Conservation (phyloP, 1,140 invertebrate species). For the Archegozetes longisetosus region DNA sequence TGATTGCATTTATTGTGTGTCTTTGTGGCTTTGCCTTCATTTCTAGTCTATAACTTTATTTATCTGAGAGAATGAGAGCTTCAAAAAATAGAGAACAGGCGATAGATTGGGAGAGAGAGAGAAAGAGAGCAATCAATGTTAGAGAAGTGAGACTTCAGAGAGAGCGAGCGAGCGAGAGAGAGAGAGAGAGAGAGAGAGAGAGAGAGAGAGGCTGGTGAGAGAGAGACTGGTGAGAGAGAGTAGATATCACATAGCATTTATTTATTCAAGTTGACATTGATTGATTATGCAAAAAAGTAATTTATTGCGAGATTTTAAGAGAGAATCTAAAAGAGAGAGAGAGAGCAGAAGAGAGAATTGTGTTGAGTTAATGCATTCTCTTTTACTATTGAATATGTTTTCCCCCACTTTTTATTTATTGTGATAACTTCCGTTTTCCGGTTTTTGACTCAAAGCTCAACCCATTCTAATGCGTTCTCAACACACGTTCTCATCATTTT, state of each 20-base stretch:
- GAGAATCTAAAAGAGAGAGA: not conserved
- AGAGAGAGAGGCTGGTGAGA: too few species aligned
- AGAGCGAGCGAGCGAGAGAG: not conserved
- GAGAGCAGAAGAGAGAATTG: too few species aligned
- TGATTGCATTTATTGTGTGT: not conserved
- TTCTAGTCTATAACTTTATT: not conserved
- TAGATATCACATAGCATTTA: constrained; percentile 8
- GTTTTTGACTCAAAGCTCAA: not conserved
- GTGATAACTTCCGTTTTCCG: not conserved
- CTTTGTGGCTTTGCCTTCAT: not conserved
- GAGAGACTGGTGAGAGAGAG: not conserved
- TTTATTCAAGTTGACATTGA: constrained; percentile 13
- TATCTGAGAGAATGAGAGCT: not conserved
- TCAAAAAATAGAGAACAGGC: not conserved
- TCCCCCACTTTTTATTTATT: not conserved
- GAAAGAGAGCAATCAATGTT: constrained; percentile 3
- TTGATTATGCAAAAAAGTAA: constrained; percentile 17
- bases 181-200: constrained; percentile 5
- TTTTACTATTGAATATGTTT: not conserved
- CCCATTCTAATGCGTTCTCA: not conserved
- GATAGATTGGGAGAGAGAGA: not conserved
- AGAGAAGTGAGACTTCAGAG: not conserved
- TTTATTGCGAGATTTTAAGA: constrained; percentile 14
- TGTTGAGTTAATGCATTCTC: not conserved
- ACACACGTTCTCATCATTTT: not conserved